phyloP scores from a whole-genome alignment of 2,888 invertebrate species.

The Magallana nippona region DNA sequence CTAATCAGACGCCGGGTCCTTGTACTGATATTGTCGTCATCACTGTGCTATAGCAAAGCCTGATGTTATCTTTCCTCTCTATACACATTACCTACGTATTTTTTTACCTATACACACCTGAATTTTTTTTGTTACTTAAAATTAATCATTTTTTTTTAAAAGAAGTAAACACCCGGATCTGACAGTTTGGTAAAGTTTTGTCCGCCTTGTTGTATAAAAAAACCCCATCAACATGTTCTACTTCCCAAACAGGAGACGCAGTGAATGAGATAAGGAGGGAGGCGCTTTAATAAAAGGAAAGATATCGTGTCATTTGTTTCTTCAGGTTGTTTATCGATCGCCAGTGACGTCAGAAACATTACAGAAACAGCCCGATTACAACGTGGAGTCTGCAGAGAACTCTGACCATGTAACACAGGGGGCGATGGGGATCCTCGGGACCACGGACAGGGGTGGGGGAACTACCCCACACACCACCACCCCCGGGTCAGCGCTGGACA shows the following conservation, averaged over 20 bases:
- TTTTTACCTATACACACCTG: too few species aligned
- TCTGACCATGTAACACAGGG: background rate
- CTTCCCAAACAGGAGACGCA: background rate
- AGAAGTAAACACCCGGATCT: background rate
- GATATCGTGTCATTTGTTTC: slow-evolving; percentile 19
- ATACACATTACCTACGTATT: too few species aligned
- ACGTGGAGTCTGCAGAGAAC: background rate
- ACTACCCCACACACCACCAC: background rate
- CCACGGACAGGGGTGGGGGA: slow-evolving; percentile 6
- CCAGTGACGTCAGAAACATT: background rate
- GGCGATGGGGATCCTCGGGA: slow-evolving; percentile 8
- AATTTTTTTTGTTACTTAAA: background rate
- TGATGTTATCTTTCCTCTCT: too few species aligned
- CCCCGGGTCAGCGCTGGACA: background rate
- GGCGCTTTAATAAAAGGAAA: slow-evolving; percentile 3
- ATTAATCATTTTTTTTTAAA: too few species aligned
- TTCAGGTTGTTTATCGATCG: slow-evolving; percentile 20
- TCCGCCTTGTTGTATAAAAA: background rate
- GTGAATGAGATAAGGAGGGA: background rate
- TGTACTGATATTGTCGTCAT: too few species aligned
- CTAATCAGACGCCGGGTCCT: too few species aligned
- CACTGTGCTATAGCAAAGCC: too few species aligned
- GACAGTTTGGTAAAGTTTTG: background rate
- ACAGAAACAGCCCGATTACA: background rate
- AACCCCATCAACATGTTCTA: background rate